Percentiles rank a stretch among this genome's conserved stretches.
Evolutionary conservation across 1,140 invertebrate genomes (phyloP).

Genomic region (Brachionus calyciflorus): DNA sequence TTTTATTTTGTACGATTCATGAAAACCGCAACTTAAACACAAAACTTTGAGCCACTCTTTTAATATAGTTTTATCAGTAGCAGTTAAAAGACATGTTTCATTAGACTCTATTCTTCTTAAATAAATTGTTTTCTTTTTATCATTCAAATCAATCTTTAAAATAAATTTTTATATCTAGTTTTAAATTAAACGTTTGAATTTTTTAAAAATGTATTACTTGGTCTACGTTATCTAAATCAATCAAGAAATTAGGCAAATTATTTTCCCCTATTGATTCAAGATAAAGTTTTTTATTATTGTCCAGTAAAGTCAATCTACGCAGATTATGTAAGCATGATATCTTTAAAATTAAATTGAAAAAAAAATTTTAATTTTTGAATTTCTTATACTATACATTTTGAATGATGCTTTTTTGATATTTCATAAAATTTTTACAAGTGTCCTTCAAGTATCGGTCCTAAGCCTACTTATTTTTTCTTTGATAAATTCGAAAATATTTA

Average conservation of each 20-base stretch:
- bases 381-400: too few species aligned
- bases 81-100: slow-evolving; percentile 1
- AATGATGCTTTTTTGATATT: too few species aligned
- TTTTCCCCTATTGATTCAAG: neutral
- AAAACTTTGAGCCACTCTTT: slow-evolving; percentile 42
- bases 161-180: neutral
- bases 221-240: slow-evolving; percentile 10
- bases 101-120: slow-evolving; percentile 12
- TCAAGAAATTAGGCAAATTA: neutral
- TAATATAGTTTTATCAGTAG: neutral
- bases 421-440: too few species aligned
- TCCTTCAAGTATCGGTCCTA: too few species aligned
- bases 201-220: neutral
- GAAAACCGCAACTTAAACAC: slow-evolving; percentile 5
- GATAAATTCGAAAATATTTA: too few species aligned
- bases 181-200: neutral
- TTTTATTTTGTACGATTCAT: slow-evolving; percentile 1
- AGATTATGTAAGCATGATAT: neutral
- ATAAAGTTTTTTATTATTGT: slow-evolving; percentile 30
- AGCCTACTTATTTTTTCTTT: too few species aligned
- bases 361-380: neutral
- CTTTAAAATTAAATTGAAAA: neutral
- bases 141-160: slow-evolving; percentile 11
- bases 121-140: neutral
- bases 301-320: neutral